Conservation (phyloP, 2,797 vertebrate genomes). For the Masticophis lateralis region DNA sequence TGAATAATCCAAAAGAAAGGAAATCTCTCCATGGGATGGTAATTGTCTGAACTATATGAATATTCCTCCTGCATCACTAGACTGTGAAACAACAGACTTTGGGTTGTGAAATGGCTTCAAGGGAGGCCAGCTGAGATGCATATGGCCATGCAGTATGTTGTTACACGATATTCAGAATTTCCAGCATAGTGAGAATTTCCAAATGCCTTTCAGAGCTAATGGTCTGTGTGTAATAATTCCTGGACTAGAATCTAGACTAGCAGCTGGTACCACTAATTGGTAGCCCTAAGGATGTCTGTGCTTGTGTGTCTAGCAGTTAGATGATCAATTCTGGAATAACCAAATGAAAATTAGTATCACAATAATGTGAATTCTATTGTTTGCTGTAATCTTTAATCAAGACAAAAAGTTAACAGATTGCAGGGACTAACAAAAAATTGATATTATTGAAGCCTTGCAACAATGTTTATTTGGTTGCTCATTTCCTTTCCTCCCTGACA, state of each 20-base stretch:
- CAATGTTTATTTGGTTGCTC: slow-evolving; percentile 47
- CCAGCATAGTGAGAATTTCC: slow-evolving; percentile 53
- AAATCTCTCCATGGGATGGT: background rate
- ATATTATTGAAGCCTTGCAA: background rate
- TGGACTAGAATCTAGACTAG: slow-evolving; percentile 61
- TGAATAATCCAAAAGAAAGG: background rate
- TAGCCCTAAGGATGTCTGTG: slow-evolving; percentile 52
- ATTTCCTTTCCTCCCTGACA: slow-evolving; percentile 10
- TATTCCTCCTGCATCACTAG: background rate
- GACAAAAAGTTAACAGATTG: slow-evolving; percentile 50
- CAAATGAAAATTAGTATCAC: slow-evolving; percentile 32
- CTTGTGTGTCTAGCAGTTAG: slow-evolving; percentile 19
- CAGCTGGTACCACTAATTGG: slow-evolving; percentile 71
- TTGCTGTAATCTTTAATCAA: slow-evolving; percentile 66
- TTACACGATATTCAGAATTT: slow-evolving; percentile 28
- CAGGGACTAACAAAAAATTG: slow-evolving; percentile 48
- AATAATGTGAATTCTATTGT: slow-evolving; percentile 46
- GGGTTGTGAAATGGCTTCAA: slow-evolving; percentile 19
- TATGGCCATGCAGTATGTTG: slow-evolving; percentile 43
- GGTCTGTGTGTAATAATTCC: slow-evolving; percentile 65
- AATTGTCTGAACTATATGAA: background rate
- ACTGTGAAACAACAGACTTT: background rate
- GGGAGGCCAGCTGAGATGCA: slow-evolving; percentile 41
- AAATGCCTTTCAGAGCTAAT: slow-evolving; percentile 69
- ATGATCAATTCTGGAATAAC: slow-evolving; percentile 25